Base-by-base conservation (phyloP, 1,140 invertebrate species). In the Asobara japonica region DNA sequence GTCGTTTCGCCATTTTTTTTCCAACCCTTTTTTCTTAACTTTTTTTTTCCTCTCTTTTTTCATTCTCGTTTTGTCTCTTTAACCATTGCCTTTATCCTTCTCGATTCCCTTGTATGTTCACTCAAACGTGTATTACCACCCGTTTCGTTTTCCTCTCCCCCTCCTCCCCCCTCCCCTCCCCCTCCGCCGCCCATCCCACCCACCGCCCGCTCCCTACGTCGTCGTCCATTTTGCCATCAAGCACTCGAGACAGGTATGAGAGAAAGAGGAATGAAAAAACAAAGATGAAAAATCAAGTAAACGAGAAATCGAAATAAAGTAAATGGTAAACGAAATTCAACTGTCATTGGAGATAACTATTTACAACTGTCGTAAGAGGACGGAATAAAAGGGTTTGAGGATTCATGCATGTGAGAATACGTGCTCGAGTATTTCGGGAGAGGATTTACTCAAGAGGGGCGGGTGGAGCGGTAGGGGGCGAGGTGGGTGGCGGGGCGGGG, bases 331-430 rank as follows among this genome's bases (percentile, higher is more conserved):
- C 75, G 41, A 83, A 85, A 82, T 84, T 78, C 79, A 82, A 80
- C 82, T 83, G 83, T 85, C 83, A 83, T 80, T 85, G 75, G 72
- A 76, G 69, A 81, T 84, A 84, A 83, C 82, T 85, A 85, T 84
- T 85, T 83, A 85, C 81, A 84, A 77, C 78, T 74, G 80, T 33
- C 61, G 33, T 45, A 51, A 27, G 38, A 30, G 66, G 31, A 6
- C 25, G 36, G 2, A 13, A 16, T 0, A 16, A 45, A 45, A 16
- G n/a, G 41, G 41, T 31, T 33, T 61, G 60, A 62, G 67, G 76
- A 81, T 82, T 81, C 77, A 79, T 79, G 75, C 75, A 79, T 82
- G 77, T 73, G 77, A 65, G 71, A 79, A 71, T 69, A 71, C 66
- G 56, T 38, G 22, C 25, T 56, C 22, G 51, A 3, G 51, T 56